Evolutionary conservation across 2,797 vertebrate species (phyloP).

Genomic region (Urosaurus nigricauda): DNA sequence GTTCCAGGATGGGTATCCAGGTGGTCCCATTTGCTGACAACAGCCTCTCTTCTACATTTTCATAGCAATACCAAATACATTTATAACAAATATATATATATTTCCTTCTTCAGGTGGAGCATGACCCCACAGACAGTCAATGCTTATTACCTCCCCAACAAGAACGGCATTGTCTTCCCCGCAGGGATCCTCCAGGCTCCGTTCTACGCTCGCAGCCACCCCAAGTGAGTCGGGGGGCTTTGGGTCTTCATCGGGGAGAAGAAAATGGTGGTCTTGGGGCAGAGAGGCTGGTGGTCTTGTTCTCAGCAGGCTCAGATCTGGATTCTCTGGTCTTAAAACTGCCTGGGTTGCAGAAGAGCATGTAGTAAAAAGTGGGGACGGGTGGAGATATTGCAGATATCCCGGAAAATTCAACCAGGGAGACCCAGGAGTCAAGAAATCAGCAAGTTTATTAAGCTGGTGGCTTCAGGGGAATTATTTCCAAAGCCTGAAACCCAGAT

Average conservation of each 20-base stretch:
- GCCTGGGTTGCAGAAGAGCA: background rate
- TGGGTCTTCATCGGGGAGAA: background rate
- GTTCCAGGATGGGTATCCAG: background rate
- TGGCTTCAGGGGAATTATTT: no score
- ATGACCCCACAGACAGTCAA: conserved; percentile 99
- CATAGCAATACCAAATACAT: no score
- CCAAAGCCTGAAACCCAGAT: no score
- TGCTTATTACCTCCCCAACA: conserved; percentile 97
- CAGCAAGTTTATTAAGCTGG: no score
- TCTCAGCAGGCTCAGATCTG: background rate
- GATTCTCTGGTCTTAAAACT: background rate
- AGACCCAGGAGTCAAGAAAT: no score
- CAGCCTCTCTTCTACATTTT: no score
- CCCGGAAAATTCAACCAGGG: no score
- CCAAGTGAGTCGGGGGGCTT: conserved; percentile 86
- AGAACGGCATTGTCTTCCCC: conserved; percentile 97
- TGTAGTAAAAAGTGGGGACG: no score
- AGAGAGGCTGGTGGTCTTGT: no score
- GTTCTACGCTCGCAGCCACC: conserved; percentile 93
- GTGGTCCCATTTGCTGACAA: background rate
- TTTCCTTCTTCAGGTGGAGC: conserved; percentile 87
- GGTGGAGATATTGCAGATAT: background rate
- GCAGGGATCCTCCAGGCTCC: conserved; percentile 97
- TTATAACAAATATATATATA: background rate
- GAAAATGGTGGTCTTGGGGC: background rate